These are phyloP conservation scores for Cydia pomonella DNA, from an alignment of 1,140 invertebrate species.

Conservation along the genomic window DNA sequence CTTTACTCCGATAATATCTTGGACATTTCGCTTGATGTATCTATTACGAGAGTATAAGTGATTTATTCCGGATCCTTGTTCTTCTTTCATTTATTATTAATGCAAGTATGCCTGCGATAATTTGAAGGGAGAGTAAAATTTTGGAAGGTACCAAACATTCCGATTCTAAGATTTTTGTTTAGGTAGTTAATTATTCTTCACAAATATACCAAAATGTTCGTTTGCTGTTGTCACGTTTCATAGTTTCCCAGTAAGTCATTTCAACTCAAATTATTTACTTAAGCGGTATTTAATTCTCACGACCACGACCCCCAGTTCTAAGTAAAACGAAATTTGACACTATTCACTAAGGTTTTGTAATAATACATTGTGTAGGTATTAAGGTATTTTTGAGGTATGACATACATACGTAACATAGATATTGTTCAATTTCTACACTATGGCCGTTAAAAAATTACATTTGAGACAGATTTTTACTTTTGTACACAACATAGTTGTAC, in stretches of 20 bases:
- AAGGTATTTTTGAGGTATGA: too few species aligned
- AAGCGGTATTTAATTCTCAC: constrained; percentile 18
- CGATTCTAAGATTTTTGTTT: not conserved
- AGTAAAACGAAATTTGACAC: constrained; percentile 21
- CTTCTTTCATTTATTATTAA: not conserved
- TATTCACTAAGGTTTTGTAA: not conserved
- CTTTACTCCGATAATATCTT: constrained; percentile 46
- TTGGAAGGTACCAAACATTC: not conserved
- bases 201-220: too few species aligned
- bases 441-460: too few species aligned
- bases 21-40: constrained; percentile 41
- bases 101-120: not conserved
- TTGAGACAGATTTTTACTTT: too few species aligned
- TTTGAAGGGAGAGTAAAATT: not conserved
- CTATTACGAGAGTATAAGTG: constrained; percentile 38
- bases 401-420: too few species aligned
- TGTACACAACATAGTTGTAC: too few species aligned
- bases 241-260: not conserved
- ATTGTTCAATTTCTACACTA: too few species aligned
- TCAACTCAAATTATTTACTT: not conserved
- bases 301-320: constrained; percentile 1
- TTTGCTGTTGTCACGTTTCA: not conserved
- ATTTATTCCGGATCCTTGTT: constrained; percentile 5
- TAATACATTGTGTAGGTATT: not conserved
- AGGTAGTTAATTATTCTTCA: too few species aligned